Base-by-base conservation (phyloP, 2,797 vertebrate genomes). In the Eutrigla gurnardus region DNA sequence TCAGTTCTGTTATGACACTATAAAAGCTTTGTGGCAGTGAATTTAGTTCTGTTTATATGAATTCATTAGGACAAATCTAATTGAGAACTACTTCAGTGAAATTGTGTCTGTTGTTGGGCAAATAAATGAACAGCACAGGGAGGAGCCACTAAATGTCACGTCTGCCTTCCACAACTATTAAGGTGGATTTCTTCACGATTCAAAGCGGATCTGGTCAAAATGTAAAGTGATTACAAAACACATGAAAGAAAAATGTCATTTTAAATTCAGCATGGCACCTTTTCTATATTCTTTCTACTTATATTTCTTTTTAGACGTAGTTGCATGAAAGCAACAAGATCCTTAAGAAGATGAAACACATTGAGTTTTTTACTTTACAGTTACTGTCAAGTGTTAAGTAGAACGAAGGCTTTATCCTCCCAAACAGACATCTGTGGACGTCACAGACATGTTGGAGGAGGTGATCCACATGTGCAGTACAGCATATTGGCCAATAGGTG, bases 71-170 rank as follows among this genome's bases (percentile, higher is more conserved):
- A 46, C 35, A 64, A 75, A 64, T 58, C 64, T 0, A 58, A 78
- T 9, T 47, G 18, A 63, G 71, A 65, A 52, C 64, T 46, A 9
- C n/a, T 73, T 45, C 3, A 42, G 35, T 50, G 5, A 37, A 18
- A 43, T 37, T 37, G 37, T 10, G 5, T 64, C 14, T 37, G 14
- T 43, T 57, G 43, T n/a, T 50, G 40, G 15, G 17, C 2, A 54
- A 64, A 74, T 40, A 47, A 63, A 73, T 12, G 17, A 54, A 45
- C 49, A 40, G 39, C 40, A 12, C n/a, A 53, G 50, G 43, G 36
- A 39, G 7, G 49, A 63, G 35, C 9, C 11, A 46, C 13, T 8
- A 6, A 14, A 3, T 33, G 12, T 57, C 12, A 45, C 35, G 50
- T 69, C 15, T 54, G n/a, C 11, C 33, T 46, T 46, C 7, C 14